These are phyloP conservation scores for Aurelia aurita DNA, from an alignment of 30 jellyfish, hydroid and myxozoan genomes.

Conservation along the genomic window DNA sequence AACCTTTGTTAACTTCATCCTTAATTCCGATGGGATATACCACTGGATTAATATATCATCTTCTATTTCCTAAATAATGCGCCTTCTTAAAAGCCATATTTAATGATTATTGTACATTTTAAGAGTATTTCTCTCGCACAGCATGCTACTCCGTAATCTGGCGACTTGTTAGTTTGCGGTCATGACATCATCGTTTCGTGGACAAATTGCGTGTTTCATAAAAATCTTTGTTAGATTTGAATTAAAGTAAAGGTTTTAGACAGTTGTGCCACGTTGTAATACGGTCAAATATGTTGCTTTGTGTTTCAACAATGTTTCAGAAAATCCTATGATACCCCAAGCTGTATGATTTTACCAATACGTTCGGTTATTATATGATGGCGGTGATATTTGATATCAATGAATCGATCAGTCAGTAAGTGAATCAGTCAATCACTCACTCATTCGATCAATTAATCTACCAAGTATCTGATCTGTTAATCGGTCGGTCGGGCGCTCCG, in stretches of 20 bases:
- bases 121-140: conserved; percentile 10
- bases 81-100: background rate
- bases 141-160: conserved; percentile 35
- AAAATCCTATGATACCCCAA: too few species aligned
- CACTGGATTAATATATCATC: conserved; percentile 11
- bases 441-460: too few species aligned
- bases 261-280: background rate
- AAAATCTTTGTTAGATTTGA: background rate
- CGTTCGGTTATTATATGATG: too few species aligned
- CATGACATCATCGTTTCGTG: conserved; percentile 19
- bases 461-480: too few species aligned
- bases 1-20: conserved; percentile 19
- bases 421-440: too few species aligned
- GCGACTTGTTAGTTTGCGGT: conserved; percentile 42
- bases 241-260: background rate
- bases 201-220: conserved; percentile 32
- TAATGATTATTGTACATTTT: background rate
- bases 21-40: conserved; percentile 10
- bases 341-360: too few species aligned
- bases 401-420: too few species aligned
- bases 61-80: conserved; percentile 22
- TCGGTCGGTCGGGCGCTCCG: too few species aligned
- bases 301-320: background rate
- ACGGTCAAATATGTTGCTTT: conserved; percentile 5
- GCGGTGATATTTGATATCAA: too few species aligned